Evolutionary conservation across 2,888 invertebrate species (phyloP).

Genomic region (Pachydiplax longipennis): DNA sequence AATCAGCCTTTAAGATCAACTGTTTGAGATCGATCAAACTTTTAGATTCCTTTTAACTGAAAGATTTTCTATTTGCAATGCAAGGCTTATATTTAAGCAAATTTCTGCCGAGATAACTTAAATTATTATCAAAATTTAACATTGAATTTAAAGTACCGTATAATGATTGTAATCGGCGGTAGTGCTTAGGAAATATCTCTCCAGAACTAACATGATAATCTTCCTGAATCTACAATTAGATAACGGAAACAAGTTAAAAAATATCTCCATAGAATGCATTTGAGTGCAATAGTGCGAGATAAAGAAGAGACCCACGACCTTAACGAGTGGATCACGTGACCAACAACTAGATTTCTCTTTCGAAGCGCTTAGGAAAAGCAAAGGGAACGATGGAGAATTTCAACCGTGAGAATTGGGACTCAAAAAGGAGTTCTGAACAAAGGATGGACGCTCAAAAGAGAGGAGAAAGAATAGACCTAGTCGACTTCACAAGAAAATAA

Average conservation of each 20-base stretch:
- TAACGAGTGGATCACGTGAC: background rate
- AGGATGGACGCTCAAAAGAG: background rate
- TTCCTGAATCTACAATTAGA: too few species aligned
- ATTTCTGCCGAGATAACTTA: too few species aligned
- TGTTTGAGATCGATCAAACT: too few species aligned
- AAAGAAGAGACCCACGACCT: background rate
- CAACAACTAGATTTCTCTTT: background rate
- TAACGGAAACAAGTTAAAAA: background rate
- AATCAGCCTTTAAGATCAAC: too few species aligned
- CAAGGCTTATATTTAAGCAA: too few species aligned
- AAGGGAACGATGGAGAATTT: background rate
- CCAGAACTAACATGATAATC: too few species aligned
- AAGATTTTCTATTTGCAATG: too few species aligned
- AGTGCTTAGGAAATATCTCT: too few species aligned
- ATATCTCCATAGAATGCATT: background rate
- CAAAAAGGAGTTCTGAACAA: background rate
- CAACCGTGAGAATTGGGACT: conserved; percentile 11
- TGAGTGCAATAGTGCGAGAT: background rate
- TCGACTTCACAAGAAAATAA: background rate
- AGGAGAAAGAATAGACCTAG: background rate
- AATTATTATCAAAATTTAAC: too few species aligned
- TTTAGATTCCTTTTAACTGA: too few species aligned
- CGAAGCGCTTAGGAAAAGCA: background rate
- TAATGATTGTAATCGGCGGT: too few species aligned
- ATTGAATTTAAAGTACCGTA: too few species aligned